Conservation (phyloP, 2,888 invertebrate genomes). For the Odontocerum albicorne region DNA sequence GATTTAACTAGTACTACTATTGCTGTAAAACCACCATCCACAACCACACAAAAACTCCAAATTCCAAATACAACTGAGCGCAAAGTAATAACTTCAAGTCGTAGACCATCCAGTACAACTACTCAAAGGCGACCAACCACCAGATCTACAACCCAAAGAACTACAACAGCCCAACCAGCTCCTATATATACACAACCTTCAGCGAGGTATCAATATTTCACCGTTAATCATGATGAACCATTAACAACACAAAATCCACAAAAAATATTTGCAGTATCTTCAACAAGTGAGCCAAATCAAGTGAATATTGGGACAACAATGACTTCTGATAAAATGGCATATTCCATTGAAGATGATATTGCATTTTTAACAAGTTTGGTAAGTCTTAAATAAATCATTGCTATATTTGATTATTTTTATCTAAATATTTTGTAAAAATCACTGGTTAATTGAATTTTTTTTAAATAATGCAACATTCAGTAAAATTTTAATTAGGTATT, state of each 20-base stretch:
- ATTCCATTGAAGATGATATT: constrained; percentile 59
- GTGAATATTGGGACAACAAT: constrained; percentile 28
- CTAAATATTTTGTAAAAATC: background rate
- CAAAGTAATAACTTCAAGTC: constrained; percentile 24
- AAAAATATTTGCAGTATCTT: too few species aligned
- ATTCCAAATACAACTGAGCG: constrained; percentile 45
- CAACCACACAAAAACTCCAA: constrained; percentile 36
- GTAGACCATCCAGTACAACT: constrained; percentile 47
- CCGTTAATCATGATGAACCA: too few species aligned
- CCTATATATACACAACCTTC: too few species aligned
- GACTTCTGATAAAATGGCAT: constrained; percentile 51
- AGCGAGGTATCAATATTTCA: too few species aligned
- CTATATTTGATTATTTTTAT: background rate
- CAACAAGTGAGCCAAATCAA: too few species aligned
- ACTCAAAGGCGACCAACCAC: constrained; percentile 43
- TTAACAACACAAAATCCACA: too few species aligned
- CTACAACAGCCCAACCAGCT: constrained; percentile 45
- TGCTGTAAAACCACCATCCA: constrained; percentile 11
- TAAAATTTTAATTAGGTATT: background rate
- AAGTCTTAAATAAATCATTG: constrained; percentile 38
- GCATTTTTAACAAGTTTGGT: constrained; percentile 64
- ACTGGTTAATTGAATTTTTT: background rate
- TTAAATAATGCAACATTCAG: background rate
- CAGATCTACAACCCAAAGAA: constrained; percentile 43
- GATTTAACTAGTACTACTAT: constrained; percentile 1